Percentiles rank a stretch among this genome's conserved stretches.
phyloP scores from a whole-genome alignment of 2,797 vertebrate species.

The Adrianichthys oophorus region DNA sequence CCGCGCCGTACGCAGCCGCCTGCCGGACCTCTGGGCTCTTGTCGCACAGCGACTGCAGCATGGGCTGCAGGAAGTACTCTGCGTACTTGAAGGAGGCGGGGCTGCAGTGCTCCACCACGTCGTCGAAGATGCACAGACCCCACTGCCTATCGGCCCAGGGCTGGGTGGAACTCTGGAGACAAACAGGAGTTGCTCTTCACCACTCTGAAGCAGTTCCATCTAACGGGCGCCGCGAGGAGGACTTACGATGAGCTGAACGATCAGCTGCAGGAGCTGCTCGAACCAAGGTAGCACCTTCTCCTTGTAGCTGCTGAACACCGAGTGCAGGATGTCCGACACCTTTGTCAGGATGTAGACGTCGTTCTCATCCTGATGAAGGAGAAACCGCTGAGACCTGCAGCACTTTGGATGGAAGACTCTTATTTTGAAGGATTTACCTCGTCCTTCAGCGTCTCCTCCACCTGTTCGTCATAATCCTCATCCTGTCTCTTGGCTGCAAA shows the following conservation, averaged over 20 bases:
- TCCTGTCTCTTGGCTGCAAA: constrained; percentile 93
- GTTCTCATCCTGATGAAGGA: constrained; percentile 87
- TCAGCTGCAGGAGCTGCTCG: constrained; percentile 94
- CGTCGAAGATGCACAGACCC: constrained; percentile 98
- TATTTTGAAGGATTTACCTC: constrained; percentile 76
- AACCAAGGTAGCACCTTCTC: constrained; percentile 98
- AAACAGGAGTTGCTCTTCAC: too few relatives aligned
- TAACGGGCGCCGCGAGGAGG: too few relatives aligned
- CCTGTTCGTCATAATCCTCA: constrained; percentile 98
- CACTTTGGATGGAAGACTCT: neutral
- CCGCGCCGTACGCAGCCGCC: constrained; percentile 94
- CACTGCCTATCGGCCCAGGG: constrained; percentile 98
- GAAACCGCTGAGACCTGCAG: too few relatives aligned
- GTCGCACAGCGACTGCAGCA: constrained; percentile 94
- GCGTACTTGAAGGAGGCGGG: constrained; percentile 95
- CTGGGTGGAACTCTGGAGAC: constrained; percentile 87
- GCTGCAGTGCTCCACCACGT: constrained; percentile 96
- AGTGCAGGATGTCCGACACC: constrained; percentile 97
- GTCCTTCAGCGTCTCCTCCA: constrained; percentile 95
- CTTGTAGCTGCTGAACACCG: constrained; percentile 96
- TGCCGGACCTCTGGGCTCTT: constrained; percentile 93
- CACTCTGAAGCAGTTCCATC: neutral
- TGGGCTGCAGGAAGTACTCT: constrained; percentile 90
- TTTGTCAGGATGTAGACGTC: constrained; percentile 99
- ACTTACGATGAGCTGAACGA: constrained; percentile 96